Conservation (phyloP, 2,797 vertebrate genomes). For the Acomys russatus region DNA sequence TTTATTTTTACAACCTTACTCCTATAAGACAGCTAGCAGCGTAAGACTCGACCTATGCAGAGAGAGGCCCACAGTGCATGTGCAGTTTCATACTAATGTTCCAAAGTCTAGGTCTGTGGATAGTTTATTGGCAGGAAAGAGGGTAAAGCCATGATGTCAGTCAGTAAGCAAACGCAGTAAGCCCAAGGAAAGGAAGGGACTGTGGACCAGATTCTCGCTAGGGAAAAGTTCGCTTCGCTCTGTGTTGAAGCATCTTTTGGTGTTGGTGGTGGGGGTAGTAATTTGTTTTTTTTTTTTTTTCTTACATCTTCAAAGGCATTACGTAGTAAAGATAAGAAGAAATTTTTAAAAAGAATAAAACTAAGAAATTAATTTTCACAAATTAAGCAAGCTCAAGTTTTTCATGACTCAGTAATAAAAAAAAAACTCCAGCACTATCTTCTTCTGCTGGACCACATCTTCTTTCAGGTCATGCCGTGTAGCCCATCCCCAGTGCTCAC, state of each 20-base stretch:
- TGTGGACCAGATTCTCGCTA: not conserved
- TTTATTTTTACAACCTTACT: conserved; percentile 58
- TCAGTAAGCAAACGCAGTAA: not conserved
- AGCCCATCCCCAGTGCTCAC: not conserved
- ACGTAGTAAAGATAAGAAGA: not conserved
- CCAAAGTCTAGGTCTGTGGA: not conserved
- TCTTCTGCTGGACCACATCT: not conserved
- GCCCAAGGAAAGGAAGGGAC: not conserved
- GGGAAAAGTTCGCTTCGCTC: not conserved
- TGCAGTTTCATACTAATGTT: not conserved
- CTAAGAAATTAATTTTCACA: not conserved
- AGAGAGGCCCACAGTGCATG: not conserved
- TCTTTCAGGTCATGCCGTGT: not conserved
- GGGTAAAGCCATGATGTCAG: not conserved
- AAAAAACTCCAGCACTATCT: conserved; percentile 52
- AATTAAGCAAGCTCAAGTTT: conserved; percentile 27
- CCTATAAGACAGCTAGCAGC: conserved; percentile 7
- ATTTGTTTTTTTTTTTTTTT: not conserved
- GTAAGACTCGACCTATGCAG: not conserved
- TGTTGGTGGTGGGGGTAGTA: not conserved
- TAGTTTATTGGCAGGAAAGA: conserved; percentile 33
- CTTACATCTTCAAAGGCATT: conserved; percentile 1
- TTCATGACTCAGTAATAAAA: not conserved
- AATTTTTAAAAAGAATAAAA: not conserved
- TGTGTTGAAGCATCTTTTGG: not conserved